Conservation (phyloP, 1,140 invertebrate genomes). For the Aphaenogaster ashmeadi region DNA sequence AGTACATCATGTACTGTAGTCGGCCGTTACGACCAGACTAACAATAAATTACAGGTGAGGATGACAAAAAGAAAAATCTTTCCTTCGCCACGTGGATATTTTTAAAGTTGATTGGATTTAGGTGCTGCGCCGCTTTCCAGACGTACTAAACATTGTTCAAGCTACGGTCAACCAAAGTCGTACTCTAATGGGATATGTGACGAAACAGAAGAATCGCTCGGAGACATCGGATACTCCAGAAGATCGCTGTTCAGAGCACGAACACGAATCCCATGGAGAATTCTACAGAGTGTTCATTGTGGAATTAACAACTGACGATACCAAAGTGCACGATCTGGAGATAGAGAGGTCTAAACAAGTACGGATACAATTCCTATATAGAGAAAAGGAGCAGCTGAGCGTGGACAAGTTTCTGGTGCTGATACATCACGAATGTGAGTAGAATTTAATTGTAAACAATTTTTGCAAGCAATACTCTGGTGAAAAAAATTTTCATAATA, state of each 20-base stretch:
- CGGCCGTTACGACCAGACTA: constrained; percentile 83
- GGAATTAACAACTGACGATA: constrained; percentile 88
- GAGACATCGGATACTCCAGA: constrained; percentile 61
- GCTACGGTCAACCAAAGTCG: constrained; percentile 91
- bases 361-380: constrained; percentile 93
- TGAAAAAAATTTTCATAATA: too few species aligned
- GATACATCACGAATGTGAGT: constrained; percentile 93
- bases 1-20: constrained; percentile 80
- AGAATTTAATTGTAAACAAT: constrained; percentile 16
- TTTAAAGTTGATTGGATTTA: constrained; percentile 80
- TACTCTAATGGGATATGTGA: constrained; percentile 90
- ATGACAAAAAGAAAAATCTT: neutral
- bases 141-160: constrained; percentile 91
- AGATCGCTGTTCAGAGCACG: constrained; percentile 55
- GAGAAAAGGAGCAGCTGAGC: constrained; percentile 89
- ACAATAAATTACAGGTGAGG: constrained; percentile 81
- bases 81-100: neutral
- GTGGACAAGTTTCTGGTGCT: constrained; percentile 92
- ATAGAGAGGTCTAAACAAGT: constrained; percentile 89
- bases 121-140: constrained; percentile 89
- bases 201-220: constrained; percentile 85
- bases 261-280: constrained; percentile 80
- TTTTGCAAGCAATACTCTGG: neutral
- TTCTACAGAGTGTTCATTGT: constrained; percentile 88
- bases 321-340: constrained; percentile 87